These are phyloP conservation scores for Lethocerus indicus DNA, from an alignment of 1,140 invertebrate species.

Conservation along the genomic window DNA sequence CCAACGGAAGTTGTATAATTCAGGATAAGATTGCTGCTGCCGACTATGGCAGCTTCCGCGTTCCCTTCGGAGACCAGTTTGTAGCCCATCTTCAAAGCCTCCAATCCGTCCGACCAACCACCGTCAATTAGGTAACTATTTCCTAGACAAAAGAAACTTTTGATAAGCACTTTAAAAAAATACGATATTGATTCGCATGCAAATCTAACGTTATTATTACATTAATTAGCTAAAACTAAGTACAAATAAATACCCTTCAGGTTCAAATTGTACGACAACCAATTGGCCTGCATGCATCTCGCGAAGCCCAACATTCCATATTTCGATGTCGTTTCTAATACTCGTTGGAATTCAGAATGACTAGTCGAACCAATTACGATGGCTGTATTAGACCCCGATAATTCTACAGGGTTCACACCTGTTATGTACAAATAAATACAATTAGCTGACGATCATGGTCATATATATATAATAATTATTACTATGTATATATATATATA, in stretches of 20 bases:
- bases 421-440: no score
- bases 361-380: conserved; percentile 80
- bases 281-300: conserved; percentile 89
- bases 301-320: conserved; percentile 86
- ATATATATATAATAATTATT: neutral
- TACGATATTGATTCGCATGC: no score
- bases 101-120: conserved; percentile 84
- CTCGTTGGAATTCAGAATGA: conserved; percentile 57
- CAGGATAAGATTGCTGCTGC: conserved; percentile 55
- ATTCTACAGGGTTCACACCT: conserved; percentile 58
- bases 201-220: no score
- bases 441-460: no score
- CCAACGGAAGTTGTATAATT: conserved; percentile 80
- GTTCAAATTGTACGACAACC: conserved; percentile 90
- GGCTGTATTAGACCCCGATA: conserved; percentile 73
- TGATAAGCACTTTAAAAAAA: no score
- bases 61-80: conserved; percentile 62
- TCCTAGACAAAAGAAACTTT: conserved; percentile 30
- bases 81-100: conserved; percentile 76
- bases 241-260: conserved; percentile 30
- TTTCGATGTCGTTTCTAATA: conserved; percentile 42
- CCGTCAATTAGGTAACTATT: conserved; percentile 89
- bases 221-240: no score
- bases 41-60: conserved; percentile 86
- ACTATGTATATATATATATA: neutral